phyloP scores from a whole-genome alignment of 2,888 invertebrate species.

The Nomada ruficornis region DNA sequence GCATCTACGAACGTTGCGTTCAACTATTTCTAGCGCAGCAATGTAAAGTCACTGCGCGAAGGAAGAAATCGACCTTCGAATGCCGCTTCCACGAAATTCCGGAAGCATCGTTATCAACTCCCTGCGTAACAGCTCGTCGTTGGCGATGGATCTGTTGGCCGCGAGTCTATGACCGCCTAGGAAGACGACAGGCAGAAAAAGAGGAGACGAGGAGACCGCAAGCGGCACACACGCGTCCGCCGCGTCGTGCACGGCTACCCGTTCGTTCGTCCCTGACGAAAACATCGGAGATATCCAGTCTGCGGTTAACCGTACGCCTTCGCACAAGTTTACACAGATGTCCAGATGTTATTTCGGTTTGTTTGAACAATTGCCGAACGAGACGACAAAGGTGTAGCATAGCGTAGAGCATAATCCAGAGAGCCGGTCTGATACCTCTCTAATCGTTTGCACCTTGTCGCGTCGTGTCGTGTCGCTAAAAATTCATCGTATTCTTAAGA shows the following conservation, averaged over 20 bases:
- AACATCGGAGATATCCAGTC: conserved; percentile 36
- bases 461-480: no score
- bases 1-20: conserved; percentile 20
- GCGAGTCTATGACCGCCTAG: no score
- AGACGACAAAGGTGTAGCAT: conserved; percentile 53
- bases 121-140: no score
- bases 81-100: not conserved
- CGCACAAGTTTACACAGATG: conserved; percentile 75
- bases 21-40: conserved; percentile 31
- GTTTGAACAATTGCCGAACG: conserved; percentile 75
- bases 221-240: not conserved
- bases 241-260: not conserved
- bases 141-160: not conserved
- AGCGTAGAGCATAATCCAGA: conserved; percentile 14
- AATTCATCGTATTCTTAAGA: no score
- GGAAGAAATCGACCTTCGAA: not conserved
- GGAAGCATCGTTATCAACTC: not conserved
- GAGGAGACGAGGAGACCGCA: not conserved
- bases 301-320: conserved; percentile 43
- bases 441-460: not conserved
- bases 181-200: not conserved
- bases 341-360: conserved; percentile 70
- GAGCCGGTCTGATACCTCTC: conserved; percentile 12
- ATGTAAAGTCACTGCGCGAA: not conserved
- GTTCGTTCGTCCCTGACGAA: conserved; percentile 7